A percentile compares a stretch with the other conserved stretches of the same genome.
phyloP scores from a whole-genome alignment of 2,113 vertebrate species.

The Raja brachyura region DNA sequence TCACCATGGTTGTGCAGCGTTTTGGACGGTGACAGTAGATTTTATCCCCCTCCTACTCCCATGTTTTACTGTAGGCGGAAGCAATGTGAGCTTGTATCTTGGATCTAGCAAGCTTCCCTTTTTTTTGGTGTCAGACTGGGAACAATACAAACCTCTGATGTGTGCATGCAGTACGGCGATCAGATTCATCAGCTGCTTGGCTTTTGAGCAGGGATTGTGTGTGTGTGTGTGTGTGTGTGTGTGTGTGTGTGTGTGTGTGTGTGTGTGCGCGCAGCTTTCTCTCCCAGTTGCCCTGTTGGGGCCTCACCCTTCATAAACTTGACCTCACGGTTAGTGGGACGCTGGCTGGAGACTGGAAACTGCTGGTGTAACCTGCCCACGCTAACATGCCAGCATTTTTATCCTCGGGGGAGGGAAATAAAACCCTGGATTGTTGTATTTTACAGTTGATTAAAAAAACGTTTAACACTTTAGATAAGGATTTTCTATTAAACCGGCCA shows the following conservation, averaged over 20 bases:
- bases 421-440: not conserved
- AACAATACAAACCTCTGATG: constrained; percentile 35
- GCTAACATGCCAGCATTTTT: constrained; percentile 39
- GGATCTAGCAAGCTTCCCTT: not conserved
- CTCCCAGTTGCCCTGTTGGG: constrained; percentile 51
- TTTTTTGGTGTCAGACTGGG: constrained; percentile 1
- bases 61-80: not conserved
- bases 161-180: constrained; percentile 37
- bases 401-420: constrained; percentile 34
- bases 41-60: no score
- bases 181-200: constrained; percentile 51
- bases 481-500: not conserved
- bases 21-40: not conserved
- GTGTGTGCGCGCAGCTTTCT: constrained; percentile 46
- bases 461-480: not conserved
- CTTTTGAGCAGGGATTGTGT: constrained; percentile 46
- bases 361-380: constrained; percentile 27
- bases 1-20: not conserved
- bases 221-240: constrained; percentile 44
- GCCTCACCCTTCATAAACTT: constrained; percentile 51
- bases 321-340: constrained; percentile 51
- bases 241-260: constrained; percentile 43
- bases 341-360: not conserved
- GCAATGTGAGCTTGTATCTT: not conserved
- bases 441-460: not conserved